Conservation (phyloP, 1,140 invertebrate genomes). For the Chelonus insularis region DNA sequence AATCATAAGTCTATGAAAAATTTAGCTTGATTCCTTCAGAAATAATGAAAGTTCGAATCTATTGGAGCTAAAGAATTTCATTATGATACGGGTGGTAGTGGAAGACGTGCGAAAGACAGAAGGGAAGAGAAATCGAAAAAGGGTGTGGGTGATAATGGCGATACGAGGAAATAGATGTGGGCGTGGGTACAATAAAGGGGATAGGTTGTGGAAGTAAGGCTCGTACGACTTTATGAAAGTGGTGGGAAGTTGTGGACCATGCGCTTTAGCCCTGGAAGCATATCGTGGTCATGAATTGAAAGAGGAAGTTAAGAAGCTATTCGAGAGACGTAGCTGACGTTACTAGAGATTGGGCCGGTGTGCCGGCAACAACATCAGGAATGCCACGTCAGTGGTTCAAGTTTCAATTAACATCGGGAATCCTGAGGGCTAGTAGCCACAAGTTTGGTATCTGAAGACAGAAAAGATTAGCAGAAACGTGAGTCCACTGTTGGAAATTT, state of each 20-base stretch:
- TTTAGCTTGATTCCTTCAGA: neutral
- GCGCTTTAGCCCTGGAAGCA: conserved; percentile 40
- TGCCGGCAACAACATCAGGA: conserved; percentile 28
- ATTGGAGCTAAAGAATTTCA: conserved; percentile 16
- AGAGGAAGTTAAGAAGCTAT: conserved; percentile 48
- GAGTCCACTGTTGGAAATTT: neutral
- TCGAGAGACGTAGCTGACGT: conserved; percentile 46
- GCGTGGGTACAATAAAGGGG: neutral
- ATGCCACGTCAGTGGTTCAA: conserved; percentile 44
- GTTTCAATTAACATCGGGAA: conserved; percentile 48
- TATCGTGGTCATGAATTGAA: conserved; percentile 45
- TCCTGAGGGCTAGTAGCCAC: conserved; percentile 44
- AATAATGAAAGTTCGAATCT: neutral
- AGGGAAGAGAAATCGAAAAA: conserved; percentile 16
- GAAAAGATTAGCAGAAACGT: conserved; percentile 30
- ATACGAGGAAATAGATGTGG: conserved; percentile 21
- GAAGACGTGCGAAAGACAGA: conserved; percentile 20
- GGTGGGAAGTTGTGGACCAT: conserved; percentile 40
- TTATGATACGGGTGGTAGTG: neutral
- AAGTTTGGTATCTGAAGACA: conserved; percentile 25
- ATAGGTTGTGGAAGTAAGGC: conserved; percentile 1
- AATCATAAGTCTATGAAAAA: no score
- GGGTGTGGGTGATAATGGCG: conserved; percentile 15
- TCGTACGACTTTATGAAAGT: conserved; percentile 4
- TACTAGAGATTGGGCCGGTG: neutral